phyloP scores from a whole-genome alignment of 1,140 invertebrate species.

The Neocloeon triangulifer region DNA sequence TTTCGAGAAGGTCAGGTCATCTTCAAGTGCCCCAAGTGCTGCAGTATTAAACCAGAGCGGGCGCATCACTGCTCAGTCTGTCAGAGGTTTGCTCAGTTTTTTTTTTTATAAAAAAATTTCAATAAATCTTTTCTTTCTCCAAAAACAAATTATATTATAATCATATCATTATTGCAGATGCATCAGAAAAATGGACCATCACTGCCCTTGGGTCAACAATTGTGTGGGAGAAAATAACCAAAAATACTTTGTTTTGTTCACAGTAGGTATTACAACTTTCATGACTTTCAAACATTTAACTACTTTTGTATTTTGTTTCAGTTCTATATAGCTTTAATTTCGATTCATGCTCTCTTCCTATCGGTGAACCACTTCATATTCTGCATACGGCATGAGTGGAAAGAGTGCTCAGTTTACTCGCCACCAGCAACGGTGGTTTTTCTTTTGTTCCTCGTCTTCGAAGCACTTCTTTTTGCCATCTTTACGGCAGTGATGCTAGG shows the following conservation, averaged over 20 bases:
- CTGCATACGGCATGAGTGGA: conserved; percentile 88
- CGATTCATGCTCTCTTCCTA: conserved; percentile 78
- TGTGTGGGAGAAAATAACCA: conserved; percentile 99
- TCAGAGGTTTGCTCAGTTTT: conserved; percentile 31
- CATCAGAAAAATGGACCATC: conserved; percentile 98
- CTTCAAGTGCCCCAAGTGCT: conserved; percentile 96
- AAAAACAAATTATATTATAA: conserved; percentile 3
- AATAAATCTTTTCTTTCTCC: conserved; percentile 8
- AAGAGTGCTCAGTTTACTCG: conserved; percentile 75
- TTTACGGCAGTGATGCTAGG: conserved; percentile 97
- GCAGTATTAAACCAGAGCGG: conserved; percentile 93
- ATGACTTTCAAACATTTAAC: conserved; percentile 2
- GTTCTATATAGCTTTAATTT: conserved; percentile 95
- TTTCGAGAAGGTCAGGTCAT: conserved; percentile 82
- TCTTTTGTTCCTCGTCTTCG: conserved; percentile 87
- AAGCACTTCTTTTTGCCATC: conserved; percentile 90
- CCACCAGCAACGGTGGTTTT: conserved; percentile 90
- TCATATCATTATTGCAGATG: conserved; percentile 29
- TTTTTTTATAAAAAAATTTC: conserved; percentile 9
- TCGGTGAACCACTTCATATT: conserved; percentile 82
- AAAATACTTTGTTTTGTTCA: conserved; percentile 98
- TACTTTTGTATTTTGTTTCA: conserved; percentile 26
- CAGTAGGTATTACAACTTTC: conserved; percentile 38
- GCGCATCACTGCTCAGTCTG: conserved; percentile 98
- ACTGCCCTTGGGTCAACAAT: conserved; percentile 98